A percentile compares a stretch with the other conserved stretches of the same genome.
Evolutionary conservation across 2,113 vertebrate species (phyloP).

Genomic region (Eubucco bourcierii): DNA sequence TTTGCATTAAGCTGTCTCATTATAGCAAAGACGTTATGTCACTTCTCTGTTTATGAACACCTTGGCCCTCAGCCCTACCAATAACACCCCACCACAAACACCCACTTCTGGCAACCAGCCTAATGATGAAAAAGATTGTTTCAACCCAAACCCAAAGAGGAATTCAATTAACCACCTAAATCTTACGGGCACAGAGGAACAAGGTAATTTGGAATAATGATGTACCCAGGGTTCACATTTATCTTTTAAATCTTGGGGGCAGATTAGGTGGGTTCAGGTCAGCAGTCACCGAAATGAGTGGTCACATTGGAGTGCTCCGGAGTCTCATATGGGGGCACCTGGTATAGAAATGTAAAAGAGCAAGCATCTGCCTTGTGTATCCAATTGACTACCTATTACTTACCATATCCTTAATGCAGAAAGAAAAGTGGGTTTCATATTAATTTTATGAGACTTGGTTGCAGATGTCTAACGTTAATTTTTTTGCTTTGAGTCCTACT

Average conservation of each 20-base stretch:
- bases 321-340: background rate
- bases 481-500: background rate
- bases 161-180: constrained; percentile 50
- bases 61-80: constrained; percentile 26
- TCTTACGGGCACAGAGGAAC: background rate
- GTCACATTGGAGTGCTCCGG: background rate
- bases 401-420: background rate
- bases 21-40: constrained; percentile 60
- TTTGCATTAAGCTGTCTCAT: constrained; percentile 58
- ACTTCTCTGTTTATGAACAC: constrained; percentile 54
- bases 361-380: background rate
- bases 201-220: constrained; percentile 9
- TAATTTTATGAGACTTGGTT: background rate
- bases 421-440: background rate
- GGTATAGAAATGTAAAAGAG: constrained; percentile 13
- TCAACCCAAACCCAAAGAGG: background rate
- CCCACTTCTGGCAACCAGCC: constrained; percentile 49
- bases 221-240: background rate
- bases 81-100: constrained; percentile 45
- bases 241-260: constrained; percentile 22
- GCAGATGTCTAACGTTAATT: background rate
- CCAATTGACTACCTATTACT: background rate
- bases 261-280: background rate
- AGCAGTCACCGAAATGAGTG: background rate
- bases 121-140: constrained; percentile 56